Conservation (phyloP, 2,113 vertebrate genomes). For the Arothron firmamentum region DNA sequence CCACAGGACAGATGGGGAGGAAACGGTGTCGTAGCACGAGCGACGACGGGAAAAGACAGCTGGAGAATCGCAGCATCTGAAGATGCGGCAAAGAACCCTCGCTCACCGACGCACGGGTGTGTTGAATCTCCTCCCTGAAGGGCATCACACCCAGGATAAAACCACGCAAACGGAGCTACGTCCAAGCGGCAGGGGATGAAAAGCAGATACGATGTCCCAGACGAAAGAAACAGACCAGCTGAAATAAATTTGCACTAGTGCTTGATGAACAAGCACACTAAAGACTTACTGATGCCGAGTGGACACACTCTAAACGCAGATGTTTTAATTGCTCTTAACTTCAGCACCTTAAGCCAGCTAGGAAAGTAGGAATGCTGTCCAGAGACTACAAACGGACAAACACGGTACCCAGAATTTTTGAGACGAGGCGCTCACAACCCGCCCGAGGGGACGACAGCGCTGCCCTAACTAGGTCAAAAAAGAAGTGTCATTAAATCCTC, state of each 20-base stretch:
- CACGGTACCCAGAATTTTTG: conserved; percentile 47
- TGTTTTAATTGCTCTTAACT: conserved; percentile 55
- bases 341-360: conserved; percentile 68
- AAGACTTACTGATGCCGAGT: conserved; percentile 63
- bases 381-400: conserved; percentile 41
- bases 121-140: conserved; percentile 54
- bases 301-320: conserved; percentile 62
- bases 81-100: conserved; percentile 50
- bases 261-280: conserved; percentile 70
- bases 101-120: conserved; percentile 44
- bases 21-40: conserved; percentile 42
- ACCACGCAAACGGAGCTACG: conserved; percentile 67
- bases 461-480: conserved; percentile 55
- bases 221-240: conserved; percentile 67
- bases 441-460: conserved; percentile 37
- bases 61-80: conserved; percentile 15
- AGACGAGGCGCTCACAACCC: conserved; percentile 37
- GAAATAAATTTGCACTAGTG: conserved; percentile 76
- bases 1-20: conserved; percentile 45
- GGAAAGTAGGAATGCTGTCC: conserved; percentile 34
- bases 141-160: conserved; percentile 66
- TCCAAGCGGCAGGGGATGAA: conserved; percentile 52
- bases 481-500: conserved; percentile 52
- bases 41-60: background rate
- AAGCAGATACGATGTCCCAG: conserved; percentile 36